Conservation (phyloP, 2,888 invertebrate genomes). For the Cerastis leucographa region DNA sequence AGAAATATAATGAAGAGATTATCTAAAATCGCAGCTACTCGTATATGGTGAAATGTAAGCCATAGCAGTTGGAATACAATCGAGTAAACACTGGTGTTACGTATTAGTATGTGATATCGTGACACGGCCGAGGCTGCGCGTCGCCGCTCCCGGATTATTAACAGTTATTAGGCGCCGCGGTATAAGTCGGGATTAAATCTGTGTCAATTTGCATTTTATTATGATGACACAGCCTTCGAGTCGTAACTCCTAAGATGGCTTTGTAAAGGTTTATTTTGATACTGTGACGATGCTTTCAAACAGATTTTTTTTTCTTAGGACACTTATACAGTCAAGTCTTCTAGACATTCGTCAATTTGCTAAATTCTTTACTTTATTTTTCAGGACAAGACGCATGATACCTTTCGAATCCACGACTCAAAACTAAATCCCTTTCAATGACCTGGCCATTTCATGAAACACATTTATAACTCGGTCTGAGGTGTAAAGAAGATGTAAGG, state of each 20-base stretch:
- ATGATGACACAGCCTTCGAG: conserved; percentile 84
- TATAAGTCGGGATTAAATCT: conserved; percentile 88
- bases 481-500: too few species aligned
- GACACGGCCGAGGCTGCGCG: conserved; percentile 64
- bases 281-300: conserved; percentile 46
- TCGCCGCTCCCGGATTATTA: conserved; percentile 80
- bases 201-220: conserved; percentile 89
- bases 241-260: conserved; percentile 84
- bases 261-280: conserved; percentile 79
- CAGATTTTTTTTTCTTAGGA: conserved; percentile 26
- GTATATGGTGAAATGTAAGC: not conserved
- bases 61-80: conserved; percentile 14
- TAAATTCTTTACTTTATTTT: not conserved
- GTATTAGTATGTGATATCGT: conserved; percentile 49
- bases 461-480: not conserved
- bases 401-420: not conserved
- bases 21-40: not conserved
- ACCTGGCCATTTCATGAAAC: not conserved
- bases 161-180: conserved; percentile 85
- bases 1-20: conserved; percentile 2
- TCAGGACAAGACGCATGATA: not conserved
- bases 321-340: not conserved
- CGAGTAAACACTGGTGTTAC: conserved; percentile 27
- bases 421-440: not conserved
- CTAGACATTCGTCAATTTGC: conserved; percentile 1